phyloP scores from a whole-genome alignment of 1,140 invertebrate species.

The Sitodiplosis mosellana region DNA sequence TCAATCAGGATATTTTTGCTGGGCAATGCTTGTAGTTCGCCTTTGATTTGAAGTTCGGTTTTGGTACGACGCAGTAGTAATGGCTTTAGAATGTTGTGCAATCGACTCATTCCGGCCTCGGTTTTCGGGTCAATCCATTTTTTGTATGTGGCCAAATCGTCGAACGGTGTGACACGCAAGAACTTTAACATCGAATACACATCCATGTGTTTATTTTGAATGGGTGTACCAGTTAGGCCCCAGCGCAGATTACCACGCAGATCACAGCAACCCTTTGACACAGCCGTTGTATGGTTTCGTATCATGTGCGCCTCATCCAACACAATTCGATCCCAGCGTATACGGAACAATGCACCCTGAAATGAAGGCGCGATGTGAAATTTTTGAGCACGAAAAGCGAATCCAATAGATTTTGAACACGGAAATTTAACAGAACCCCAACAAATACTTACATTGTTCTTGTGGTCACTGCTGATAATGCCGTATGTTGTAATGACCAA shows the following conservation, averaged over 20 bases:
- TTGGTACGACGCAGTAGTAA: conserved; percentile 75
- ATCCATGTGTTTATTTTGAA: conserved; percentile 85
- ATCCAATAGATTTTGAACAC: not conserved
- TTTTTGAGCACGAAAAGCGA: not conserved
- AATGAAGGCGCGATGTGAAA: not conserved
- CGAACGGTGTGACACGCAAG: conserved; percentile 66
- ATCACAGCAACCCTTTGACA: conserved; percentile 46
- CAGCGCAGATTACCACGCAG: conserved; percentile 48
- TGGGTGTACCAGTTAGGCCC: conserved; percentile 84
- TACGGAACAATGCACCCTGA: conserved; percentile 12
- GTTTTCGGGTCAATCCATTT: conserved; percentile 49
- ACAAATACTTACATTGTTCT: conserved; percentile 10
- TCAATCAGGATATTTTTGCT: conserved; percentile 36
- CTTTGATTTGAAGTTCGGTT: conserved; percentile 42
- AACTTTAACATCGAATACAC: conserved; percentile 77
- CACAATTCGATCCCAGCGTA: conserved; percentile 65
- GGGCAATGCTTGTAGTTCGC: conserved; percentile 41
- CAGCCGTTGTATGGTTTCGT: conserved; percentile 66
- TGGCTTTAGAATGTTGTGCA: conserved; percentile 60
- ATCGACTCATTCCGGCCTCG: conserved; percentile 44
- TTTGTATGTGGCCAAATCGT: conserved; percentile 56
- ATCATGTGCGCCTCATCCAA: conserved; percentile 87
- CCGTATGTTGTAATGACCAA: conserved; percentile 66
- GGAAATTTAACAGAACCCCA: not conserved
- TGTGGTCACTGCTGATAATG: conserved; percentile 37